Base-by-base conservation (phyloP, 2,113 vertebrate species). In the Diglossa brunneiventris region DNA sequence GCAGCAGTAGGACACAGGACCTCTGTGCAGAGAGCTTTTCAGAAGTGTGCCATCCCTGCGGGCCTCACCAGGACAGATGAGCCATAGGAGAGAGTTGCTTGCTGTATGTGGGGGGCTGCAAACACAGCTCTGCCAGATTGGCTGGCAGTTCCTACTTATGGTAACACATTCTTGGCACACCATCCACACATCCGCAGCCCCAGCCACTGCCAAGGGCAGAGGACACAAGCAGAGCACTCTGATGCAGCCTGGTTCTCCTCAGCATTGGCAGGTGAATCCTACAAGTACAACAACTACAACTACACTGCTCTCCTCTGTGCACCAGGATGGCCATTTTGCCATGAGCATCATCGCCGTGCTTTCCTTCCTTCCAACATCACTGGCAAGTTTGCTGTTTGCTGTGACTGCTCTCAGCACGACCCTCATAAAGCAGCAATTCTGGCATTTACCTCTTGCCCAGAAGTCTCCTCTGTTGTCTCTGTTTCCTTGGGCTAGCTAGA, bases 291-390 rank as follows among this genome's bases (percentile, higher is more conserved):
- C 53, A 55, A 20, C 31, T 56, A 9, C 28, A 9, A 5, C 49
- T 33, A 13, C 35, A 33, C 49, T 35, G 1, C 19, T 83, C 16
- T 47, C 42, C 41, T 66, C 27, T 79, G 1, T 0, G 0, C 1
- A 0, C 47, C 35, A 35, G 22, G 27, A 24, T 31, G 33, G 67
- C 37, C 41, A 13, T 76, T 94, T 66, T 0, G 0, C 59, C 46
- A 23, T 0, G 0, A 62, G 24, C 31, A 21, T 63, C 8, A 2
- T 76, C 62, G 41, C 58, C 0, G 0, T 79, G 39, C 44, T 47
- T 76, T 33, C 17, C 66, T 78, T 62, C 47, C 74, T 90, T 55
- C 63, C 89, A 83, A 53, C 17, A 7, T 24, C 58, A 30, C 58
- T 76, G 49, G 23, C 69, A 84, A 84, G 50, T 84, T 78, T 82